These are phyloP conservation scores for Poeciliopsis infans DNA, from an alignment of 2,797 vertebrate genomes.

Conservation along the genomic window DNA sequence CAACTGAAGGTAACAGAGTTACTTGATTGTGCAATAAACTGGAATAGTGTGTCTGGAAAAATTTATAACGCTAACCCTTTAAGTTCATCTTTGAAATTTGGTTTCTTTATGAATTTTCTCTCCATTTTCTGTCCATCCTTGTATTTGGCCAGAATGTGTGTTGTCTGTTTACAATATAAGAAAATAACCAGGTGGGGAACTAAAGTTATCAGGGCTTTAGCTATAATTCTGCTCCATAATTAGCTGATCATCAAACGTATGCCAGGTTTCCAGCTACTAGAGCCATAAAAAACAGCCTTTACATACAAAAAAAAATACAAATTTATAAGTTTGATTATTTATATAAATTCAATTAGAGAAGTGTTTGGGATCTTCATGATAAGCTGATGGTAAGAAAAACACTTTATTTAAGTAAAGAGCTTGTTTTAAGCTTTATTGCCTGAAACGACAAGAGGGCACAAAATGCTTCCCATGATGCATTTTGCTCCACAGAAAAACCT, in stretches of 20 bases:
- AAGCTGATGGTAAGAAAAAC: neutral
- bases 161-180: neutral
- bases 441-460: neutral
- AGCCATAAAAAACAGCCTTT: neutral
- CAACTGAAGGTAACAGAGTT: too few species aligned
- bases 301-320: accelerated
- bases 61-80: too few species aligned
- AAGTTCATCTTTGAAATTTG: neutral
- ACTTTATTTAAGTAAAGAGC: neutral
- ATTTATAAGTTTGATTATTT: neutral
- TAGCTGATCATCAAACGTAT: neutral
- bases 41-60: too few species aligned
- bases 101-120: neutral
- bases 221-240: neutral
- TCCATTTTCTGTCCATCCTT: neutral
- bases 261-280: neutral
- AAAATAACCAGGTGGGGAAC: neutral
- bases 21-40: too few species aligned
- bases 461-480: neutral
- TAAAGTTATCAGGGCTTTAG: neutral
- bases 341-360: neutral
- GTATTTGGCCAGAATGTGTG: neutral
- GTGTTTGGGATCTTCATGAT: neutral
- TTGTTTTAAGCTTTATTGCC: neutral
- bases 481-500: neutral